These are phyloP conservation scores for Noctilio leporinus DNA, from an alignment of 2,113 vertebrate genomes.

Conservation along the genomic window DNA sequence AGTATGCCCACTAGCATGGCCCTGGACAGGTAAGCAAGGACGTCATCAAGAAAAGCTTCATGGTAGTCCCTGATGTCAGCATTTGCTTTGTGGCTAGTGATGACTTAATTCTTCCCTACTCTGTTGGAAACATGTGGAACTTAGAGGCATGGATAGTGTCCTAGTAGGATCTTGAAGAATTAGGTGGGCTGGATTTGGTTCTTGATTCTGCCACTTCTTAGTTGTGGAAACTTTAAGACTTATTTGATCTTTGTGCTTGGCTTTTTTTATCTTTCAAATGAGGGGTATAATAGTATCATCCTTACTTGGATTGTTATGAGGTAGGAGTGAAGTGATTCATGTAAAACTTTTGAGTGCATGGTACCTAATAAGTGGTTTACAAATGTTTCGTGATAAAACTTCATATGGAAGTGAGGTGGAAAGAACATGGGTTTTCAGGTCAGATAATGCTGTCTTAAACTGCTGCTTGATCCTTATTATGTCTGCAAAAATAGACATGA, in stretches of 20 bases:
- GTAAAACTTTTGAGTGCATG: background rate
- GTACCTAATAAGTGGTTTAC: background rate
- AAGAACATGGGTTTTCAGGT: background rate
- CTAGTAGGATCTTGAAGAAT: background rate
- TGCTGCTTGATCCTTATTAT: background rate
- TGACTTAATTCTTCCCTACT: background rate
- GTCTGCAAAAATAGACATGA: background rate
- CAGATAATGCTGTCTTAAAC: background rate
- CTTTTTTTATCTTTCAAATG: background rate
- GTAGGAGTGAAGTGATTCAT: background rate
- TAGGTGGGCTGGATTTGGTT: background rate
- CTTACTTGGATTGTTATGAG: background rate
- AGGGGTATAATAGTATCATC: background rate
- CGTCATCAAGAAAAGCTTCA: background rate
- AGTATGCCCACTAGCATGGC: constrained; percentile 97
- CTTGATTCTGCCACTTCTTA: background rate
- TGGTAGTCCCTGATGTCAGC: background rate
- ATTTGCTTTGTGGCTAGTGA: background rate
- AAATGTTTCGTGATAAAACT: background rate
- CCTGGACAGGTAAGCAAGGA: constrained; percentile 89
- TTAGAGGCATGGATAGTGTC: background rate
- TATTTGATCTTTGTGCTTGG: background rate
- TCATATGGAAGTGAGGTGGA: background rate
- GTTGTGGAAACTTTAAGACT: background rate
- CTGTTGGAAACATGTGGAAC: background rate